phyloP scores from a whole-genome alignment of 53 echinoderm and acorn worm genomes.

The Astropecten irregularis region DNA sequence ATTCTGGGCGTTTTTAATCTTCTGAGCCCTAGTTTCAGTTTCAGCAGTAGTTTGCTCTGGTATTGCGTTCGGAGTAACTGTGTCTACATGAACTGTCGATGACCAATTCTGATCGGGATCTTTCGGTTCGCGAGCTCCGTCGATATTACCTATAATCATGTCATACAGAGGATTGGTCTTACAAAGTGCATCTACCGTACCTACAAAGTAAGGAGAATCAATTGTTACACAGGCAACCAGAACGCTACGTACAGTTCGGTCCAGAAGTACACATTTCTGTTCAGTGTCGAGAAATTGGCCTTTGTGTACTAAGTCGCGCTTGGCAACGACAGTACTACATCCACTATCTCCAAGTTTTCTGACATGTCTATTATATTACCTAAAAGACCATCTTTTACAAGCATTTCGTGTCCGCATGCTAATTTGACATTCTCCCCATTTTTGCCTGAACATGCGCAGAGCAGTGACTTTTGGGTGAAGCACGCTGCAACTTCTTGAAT shows the following conservation, averaged over 20 bases:
- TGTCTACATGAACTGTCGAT: background rate
- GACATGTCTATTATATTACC: background rate
- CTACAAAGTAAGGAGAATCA: conserved; percentile 45
- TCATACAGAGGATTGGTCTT: conserved; percentile 47
- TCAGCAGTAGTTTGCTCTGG: background rate
- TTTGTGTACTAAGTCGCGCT: background rate
- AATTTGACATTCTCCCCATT: background rate
- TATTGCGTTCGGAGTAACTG: too few relatives aligned
- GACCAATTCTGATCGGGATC: conserved; percentile 17
- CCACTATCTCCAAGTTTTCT: conserved; percentile 34
- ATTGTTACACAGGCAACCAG: conserved; percentile 32
- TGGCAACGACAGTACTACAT: conserved; percentile 33
- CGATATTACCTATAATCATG: background rate
- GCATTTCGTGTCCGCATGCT: conserved; percentile 38
- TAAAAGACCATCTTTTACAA: background rate
- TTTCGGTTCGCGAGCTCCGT: conserved; percentile 2
- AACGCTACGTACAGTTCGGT: conserved; percentile 35
- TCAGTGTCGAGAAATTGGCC: conserved; percentile 8
- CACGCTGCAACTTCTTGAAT: background rate
- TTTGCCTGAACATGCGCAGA: background rate
- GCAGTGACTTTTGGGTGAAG: background rate
- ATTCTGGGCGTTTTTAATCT: background rate
- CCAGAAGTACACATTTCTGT: conserved; percentile 32
- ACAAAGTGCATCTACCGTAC: conserved; percentile 50
- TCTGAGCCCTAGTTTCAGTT: conserved; percentile 20